Percentiles rank a stretch among this genome's conserved stretches.
These are phyloP conservation scores for Cyprinella venusta DNA, from an alignment of 2,797 vertebrate species.

Conservation along the genomic window DNA sequence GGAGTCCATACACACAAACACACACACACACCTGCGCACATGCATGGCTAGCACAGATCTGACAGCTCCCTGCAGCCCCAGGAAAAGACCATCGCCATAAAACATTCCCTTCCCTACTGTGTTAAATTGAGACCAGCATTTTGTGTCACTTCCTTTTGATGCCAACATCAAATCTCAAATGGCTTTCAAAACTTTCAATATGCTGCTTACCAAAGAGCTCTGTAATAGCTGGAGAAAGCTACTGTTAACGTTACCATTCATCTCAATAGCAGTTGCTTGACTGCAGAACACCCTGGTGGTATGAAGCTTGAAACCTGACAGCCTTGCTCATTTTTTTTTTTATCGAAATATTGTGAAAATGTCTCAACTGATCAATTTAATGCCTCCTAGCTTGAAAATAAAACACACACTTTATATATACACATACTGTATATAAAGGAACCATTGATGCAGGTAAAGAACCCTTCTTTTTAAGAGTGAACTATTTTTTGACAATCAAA, in stretches of 20 bases:
- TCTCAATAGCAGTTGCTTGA: slow-evolving; percentile 23
- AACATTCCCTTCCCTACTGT: slow-evolving; percentile 51
- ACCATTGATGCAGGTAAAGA: not conserved
- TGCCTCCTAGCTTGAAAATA: no score
- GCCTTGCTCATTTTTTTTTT: not conserved
- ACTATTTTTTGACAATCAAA: not conserved
- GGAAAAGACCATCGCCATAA: slow-evolving; percentile 55
- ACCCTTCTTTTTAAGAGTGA: not conserved
- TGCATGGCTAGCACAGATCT: slow-evolving; percentile 20
- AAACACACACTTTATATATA: no score
- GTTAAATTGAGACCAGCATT: slow-evolving; percentile 53
- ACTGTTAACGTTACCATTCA: slow-evolving; percentile 20
- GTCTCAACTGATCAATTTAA: not conserved
- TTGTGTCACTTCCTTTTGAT: slow-evolving; percentile 57
- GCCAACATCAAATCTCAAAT: slow-evolving; percentile 53
- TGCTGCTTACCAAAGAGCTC: slow-evolving; percentile 27
- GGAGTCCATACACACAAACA: not conserved
- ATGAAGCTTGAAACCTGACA: not conserved
- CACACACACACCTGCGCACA: slow-evolving; percentile 9
- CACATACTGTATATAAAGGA: not conserved
- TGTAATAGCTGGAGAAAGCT: slow-evolving; percentile 12
- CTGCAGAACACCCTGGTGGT: slow-evolving; percentile 12
- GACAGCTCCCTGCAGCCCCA: slow-evolving; percentile 49
- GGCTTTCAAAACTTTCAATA: slow-evolving; percentile 42
- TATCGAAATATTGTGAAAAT: not conserved